Percentiles rank a stretch among this genome's conserved stretches.
phyloP scores from a whole-genome alignment of 2,113 vertebrate genomes.

The Brachypodius melanocephalos region DNA sequence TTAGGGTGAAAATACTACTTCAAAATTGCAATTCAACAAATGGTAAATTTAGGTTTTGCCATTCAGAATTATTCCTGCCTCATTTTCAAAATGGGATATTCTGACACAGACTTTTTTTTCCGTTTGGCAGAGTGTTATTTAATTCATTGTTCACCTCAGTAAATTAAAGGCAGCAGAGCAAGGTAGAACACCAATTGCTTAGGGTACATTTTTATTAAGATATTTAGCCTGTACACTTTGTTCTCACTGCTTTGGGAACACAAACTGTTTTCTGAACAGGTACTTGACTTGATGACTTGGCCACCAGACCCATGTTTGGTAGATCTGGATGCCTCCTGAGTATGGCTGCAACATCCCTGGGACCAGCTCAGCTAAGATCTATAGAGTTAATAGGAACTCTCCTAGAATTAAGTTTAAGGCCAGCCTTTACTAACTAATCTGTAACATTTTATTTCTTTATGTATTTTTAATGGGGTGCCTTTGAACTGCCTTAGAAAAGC shows the following conservation, averaged over 20 bases:
- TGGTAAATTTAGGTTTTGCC: not conserved
- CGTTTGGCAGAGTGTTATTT: not conserved
- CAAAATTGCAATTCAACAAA: not conserved
- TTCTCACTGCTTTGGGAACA: not conserved
- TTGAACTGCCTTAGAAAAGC: not conserved
- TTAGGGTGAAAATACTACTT: not conserved
- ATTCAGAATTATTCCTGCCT: not conserved
- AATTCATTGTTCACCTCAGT: constrained; percentile 13
- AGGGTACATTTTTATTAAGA: constrained; percentile 10
- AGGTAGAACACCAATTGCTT: not conserved
- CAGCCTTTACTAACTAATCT: not conserved
- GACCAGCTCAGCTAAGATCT: not conserved
- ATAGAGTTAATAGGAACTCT: not conserved
- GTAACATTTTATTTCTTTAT: not conserved
- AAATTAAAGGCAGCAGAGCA: constrained; percentile 14
- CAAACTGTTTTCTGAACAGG: not conserved
- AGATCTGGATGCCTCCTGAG: not conserved
- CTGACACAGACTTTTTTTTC: not conserved
- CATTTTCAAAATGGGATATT: not conserved
- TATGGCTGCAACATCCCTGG: not conserved
- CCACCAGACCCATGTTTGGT: not conserved
- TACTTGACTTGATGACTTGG: not conserved
- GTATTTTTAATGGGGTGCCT: not conserved
- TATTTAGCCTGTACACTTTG: constrained; percentile 3
- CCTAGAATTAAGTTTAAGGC: not conserved